phyloP scores from a whole-genome alignment of 64 coral and sea anemone genomes.

The Actinia tenebrosa region DNA sequence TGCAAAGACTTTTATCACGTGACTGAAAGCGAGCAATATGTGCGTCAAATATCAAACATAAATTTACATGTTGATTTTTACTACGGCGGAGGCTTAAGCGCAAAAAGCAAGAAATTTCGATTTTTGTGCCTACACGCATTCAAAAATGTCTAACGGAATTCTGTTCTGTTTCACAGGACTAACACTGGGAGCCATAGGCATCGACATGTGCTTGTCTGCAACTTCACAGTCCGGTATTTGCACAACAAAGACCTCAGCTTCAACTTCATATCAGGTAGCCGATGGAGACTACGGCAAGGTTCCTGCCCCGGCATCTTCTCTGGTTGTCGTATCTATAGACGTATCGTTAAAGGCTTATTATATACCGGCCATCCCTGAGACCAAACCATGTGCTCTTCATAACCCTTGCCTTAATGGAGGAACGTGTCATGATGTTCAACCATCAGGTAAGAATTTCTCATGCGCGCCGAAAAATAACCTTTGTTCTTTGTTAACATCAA shows the following conservation, averaged over 20 bases:
- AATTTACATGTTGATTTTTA: too few species aligned
- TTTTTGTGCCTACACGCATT: too few species aligned
- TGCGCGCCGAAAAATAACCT: too few species aligned
- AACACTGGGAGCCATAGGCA: slow-evolving; percentile 17
- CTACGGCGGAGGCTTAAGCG: too few species aligned
- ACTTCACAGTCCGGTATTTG: slow-evolving; percentile 45
- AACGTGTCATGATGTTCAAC: slow-evolving; percentile 39
- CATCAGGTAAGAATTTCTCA: slow-evolving; percentile 14
- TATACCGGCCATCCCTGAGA: background rate
- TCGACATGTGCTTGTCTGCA: slow-evolving; percentile 42
- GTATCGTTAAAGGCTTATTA: slow-evolving; percentile 26
- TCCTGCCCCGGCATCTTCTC: slow-evolving; percentile 33
- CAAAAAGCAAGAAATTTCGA: too few species aligned
- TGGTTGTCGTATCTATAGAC: slow-evolving; percentile 59
- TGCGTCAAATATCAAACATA: too few species aligned
- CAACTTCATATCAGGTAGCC: slow-evolving; percentile 34
- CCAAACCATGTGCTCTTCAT: slow-evolving; percentile 15
- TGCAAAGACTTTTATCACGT: too few species aligned
- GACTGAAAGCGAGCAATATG: too few species aligned
- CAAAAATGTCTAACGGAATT: background rate
- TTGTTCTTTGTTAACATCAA: too few species aligned
- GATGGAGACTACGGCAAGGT: slow-evolving; percentile 59
- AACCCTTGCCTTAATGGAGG: slow-evolving; percentile 59
- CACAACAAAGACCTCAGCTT: slow-evolving; percentile 21
- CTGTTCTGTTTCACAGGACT: slow-evolving; percentile 24